Base-by-base conservation (phyloP, 2,888 invertebrate species). In the Azorinus chamasolen region DNA sequence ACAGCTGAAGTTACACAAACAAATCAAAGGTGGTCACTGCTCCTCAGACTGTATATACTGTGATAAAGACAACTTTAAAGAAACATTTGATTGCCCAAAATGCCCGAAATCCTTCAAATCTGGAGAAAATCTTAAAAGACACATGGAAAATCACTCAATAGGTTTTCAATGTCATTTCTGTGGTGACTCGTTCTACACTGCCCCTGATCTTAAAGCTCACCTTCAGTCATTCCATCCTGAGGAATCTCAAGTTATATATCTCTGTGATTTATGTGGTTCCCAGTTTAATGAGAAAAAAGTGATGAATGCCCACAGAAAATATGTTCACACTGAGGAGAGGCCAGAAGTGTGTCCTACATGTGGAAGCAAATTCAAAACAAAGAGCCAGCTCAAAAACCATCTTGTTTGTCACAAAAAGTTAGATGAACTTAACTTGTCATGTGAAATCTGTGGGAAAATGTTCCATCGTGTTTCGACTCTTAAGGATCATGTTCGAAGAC, bases 191-290 rank as follows among this genome's bases (percentile, higher is more conserved):
- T 74, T 74, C 46, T 69, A 74, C 27, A 69, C 69, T 10, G 18
- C 37, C 10, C 24, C 39, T 24, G 69, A 69, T 37, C 39, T 74
- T 0, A 68, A 64, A 39, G 20, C 37, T n/a, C 74, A 74, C 37
- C 18, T 43, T 18, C 51, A 69, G 18, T 39, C 16, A 20, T 16
- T 22, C 0, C 74, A 74, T 46, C 14, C 58, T 2, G 43, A 68
- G 10, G 37, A 32, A 10, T 24, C 43, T 27, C 45, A 62, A 22
- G 25, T 27, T 16, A 46, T 58, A 24, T 63, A 51, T 69, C 53
- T 78, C 45, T 78, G 78, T 69, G 78, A 78, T 62, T 37, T 78
- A 12, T 78, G 78, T 65, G 78, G 78, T 10, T 59, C 68, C 0
- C 72, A 69, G 27, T 78, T 78, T 25, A 55, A 46, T 25, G 78